phyloP scores from a whole-genome alignment of 2,888 invertebrate species.

The Mimumesa dahlbomi region DNA sequence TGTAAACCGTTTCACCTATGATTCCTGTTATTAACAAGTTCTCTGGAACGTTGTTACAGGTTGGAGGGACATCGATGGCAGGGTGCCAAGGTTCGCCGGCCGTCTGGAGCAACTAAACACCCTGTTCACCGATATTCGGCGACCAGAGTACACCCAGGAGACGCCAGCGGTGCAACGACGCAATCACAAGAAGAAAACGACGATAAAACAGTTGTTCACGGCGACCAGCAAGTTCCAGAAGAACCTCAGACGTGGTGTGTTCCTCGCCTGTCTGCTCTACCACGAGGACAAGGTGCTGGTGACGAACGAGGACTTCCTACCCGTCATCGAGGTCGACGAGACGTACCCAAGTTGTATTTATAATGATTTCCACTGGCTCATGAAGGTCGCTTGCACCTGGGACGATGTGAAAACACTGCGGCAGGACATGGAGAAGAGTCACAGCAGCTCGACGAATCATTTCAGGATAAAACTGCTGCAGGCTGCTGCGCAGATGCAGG shows the following conservation, averaged over 20 bases:
- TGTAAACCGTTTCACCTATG: no score
- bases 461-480: constrained; percentile 95
- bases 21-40: no score
- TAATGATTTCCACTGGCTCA: constrained; percentile 98
- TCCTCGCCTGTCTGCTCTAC: constrained; percentile 95
- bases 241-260: constrained; percentile 94
- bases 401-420: constrained; percentile 95
- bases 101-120: constrained; percentile 88
- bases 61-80: constrained; percentile 92
- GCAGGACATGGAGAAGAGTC: constrained; percentile 97
- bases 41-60: constrained; percentile 81
- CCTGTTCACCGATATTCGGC: constrained; percentile 87
- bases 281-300: constrained; percentile 97
- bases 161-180: constrained; percentile 85
- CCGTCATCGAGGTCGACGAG: constrained; percentile 98
- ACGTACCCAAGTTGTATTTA: constrained; percentile 95
- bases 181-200: constrained; percentile 91
- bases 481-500: constrained; percentile 94
- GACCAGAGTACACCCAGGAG: constrained; percentile 86
- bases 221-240: constrained; percentile 98
- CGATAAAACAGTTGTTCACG: constrained; percentile 96
- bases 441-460: constrained; percentile 92
- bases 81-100: constrained; percentile 86
- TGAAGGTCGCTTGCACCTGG: constrained; percentile 99
- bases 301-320: constrained; percentile 98